Evolutionary conservation across 2,797 vertebrate genomes (phyloP).

Genomic region (Pterois miles): DNA sequence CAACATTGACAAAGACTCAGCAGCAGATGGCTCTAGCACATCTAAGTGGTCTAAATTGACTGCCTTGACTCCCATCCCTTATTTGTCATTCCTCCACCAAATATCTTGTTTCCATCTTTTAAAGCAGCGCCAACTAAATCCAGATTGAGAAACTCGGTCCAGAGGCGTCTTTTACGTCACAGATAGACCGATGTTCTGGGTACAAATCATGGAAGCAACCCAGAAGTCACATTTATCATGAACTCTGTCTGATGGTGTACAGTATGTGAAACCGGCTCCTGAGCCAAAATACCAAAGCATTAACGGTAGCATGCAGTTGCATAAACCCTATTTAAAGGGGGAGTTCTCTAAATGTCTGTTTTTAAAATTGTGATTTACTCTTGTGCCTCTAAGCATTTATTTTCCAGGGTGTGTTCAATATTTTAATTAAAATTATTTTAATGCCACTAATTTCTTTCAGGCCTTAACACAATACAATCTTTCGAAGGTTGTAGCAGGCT

Average conservation of each 20-base stretch:
- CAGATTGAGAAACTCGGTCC: not conserved
- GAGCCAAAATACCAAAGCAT: not conserved
- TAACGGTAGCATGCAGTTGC: not conserved
- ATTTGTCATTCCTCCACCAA: not conserved
- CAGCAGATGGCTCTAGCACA: constrained; percentile 54
- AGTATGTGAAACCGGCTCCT: not conserved
- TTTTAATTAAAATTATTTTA: not conserved
- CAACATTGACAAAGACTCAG: constrained; percentile 66
- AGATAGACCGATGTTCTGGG: not conserved
- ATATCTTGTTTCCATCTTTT: constrained; percentile 26
- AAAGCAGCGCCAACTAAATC: constrained; percentile 11
- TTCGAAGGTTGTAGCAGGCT: too few species aligned
- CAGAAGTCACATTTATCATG: constrained; percentile 2
- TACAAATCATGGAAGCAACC: constrained; percentile 2
- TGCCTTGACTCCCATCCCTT: constrained; percentile 13
- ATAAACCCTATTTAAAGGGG: not conserved
- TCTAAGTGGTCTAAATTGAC: constrained; percentile 36
- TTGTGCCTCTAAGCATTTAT: not conserved
- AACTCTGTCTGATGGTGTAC: not conserved
- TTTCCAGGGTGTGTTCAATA: not conserved
- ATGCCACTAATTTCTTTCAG: too few species aligned
- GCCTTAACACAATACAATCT: too few species aligned
- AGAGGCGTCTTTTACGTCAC: not conserved
- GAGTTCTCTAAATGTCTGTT: not conserved
- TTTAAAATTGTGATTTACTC: not conserved